Conservation (phyloP, 2,113 vertebrate genomes). For the Colaptes auratus region DNA sequence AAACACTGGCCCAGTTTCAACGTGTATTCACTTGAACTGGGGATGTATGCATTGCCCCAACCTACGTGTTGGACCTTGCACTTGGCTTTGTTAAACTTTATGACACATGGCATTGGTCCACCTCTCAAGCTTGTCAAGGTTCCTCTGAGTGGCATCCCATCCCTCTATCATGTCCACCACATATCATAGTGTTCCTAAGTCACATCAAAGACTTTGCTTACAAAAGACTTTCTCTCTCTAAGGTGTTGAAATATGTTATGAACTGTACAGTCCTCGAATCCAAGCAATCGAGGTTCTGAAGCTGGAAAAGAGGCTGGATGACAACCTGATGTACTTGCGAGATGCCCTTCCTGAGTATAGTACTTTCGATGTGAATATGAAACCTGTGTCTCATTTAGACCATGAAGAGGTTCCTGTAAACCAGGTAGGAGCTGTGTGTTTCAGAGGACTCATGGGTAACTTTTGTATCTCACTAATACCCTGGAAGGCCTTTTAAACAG, state of each 20-base stretch:
- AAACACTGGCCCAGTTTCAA: neutral
- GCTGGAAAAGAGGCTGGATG: constrained; percentile 92
- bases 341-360: constrained; percentile 91
- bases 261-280: constrained; percentile 91
- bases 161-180: no score
- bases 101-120: no score
- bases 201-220: neutral
- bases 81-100: no score
- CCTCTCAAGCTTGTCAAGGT: no score
- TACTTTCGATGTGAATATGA: constrained; percentile 88
- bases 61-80: no score
- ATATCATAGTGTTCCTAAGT: neutral
- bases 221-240: neutral
- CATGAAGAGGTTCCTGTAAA: constrained; percentile 84
- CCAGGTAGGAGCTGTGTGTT: constrained; percentile 53
- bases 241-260: constrained; percentile 95
- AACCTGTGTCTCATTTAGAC: constrained; percentile 63
- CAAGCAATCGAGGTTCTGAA: constrained; percentile 88
- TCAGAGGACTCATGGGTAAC: neutral
- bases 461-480: neutral
- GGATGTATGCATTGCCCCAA: fast-evolving
- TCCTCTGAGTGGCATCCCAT: no score
- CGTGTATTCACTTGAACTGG: neutral
- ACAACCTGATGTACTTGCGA: constrained; percentile 89
- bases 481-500: neutral